phyloP scores from a whole-genome alignment of 2,113 vertebrate species.

The Oenanthe melanoleuca region DNA sequence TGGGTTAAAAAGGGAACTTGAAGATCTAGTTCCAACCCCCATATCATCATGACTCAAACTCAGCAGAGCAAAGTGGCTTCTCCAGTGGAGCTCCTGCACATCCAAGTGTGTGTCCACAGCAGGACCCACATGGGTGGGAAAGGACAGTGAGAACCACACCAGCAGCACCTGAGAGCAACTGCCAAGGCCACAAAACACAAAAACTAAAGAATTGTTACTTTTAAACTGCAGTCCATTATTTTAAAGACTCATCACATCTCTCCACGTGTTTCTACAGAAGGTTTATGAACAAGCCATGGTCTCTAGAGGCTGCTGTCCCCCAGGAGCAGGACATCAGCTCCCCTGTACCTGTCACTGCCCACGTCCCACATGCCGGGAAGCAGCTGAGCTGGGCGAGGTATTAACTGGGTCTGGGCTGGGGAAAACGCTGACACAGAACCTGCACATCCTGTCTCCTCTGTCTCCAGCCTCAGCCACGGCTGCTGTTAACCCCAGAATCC shows the following conservation, averaged over 20 bases:
- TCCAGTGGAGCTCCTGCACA: not conserved
- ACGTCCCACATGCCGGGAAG: fast-evolving
- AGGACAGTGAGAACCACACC: not conserved
- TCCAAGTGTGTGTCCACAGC: not conserved
- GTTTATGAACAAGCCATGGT: fast-evolving
- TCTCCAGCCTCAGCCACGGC: not conserved
- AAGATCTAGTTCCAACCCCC: not conserved
- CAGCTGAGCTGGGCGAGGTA: not conserved
- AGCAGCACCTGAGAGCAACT: not conserved
- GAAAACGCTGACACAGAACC: not conserved
- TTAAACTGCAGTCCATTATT: fast-evolving
- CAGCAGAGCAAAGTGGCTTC: not conserved
- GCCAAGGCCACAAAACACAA: not conserved
- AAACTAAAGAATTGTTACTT: not conserved
- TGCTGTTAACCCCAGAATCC: not conserved
- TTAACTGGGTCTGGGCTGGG: not conserved
- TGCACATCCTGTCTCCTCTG: not conserved
- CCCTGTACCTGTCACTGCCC: not conserved
- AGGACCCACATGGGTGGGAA: not conserved
- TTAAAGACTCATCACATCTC: fast-evolving
- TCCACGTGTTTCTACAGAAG: not conserved
- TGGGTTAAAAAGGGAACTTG: not conserved
- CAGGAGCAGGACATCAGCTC: fast-evolving
- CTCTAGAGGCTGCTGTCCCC: not conserved
- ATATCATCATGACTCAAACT: not conserved